phyloP scores from a whole-genome alignment of 2,113 vertebrate genomes.

The Sinosuthora webbiana region DNA sequence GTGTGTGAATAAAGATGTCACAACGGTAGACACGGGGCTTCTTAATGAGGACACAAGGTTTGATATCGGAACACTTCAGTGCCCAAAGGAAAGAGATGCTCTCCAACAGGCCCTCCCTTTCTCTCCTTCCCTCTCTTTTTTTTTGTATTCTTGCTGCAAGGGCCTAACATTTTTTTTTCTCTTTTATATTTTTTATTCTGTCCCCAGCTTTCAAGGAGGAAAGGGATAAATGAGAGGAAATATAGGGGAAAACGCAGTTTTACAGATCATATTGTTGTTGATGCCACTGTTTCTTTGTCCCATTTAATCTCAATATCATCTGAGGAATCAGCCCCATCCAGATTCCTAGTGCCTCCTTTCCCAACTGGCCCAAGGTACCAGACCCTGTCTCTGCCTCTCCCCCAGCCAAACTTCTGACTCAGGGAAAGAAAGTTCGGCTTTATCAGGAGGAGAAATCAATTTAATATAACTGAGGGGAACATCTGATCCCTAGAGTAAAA shows the following conservation, averaged over 20 bases:
- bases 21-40: conserved; percentile 66
- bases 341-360: background rate
- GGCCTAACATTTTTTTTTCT: background rate
- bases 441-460: background rate
- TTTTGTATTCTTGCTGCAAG: background rate
- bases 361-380: background rate
- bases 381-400: background rate
- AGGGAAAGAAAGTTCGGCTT: background rate
- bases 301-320: background rate
- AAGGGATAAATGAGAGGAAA: background rate
- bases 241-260: background rate
- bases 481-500: background rate
- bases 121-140: background rate
- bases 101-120: conserved; percentile 3
- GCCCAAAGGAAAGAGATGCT: conserved; percentile 66
- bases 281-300: background rate
- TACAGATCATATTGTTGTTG: background rate
- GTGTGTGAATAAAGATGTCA: conserved; percentile 80
- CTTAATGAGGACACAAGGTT: conserved; percentile 79
- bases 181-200: conserved; percentile 13
- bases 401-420: background rate
- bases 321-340: background rate
- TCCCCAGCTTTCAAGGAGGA: conserved; percentile 2
- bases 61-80: conserved; percentile 69
- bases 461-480: background rate